A percentile compares a stretch with the other conserved stretches of the same genome.
phyloP scores from a whole-genome alignment of 1,140 invertebrate genomes.

The Macrocentrus cingulum region DNA sequence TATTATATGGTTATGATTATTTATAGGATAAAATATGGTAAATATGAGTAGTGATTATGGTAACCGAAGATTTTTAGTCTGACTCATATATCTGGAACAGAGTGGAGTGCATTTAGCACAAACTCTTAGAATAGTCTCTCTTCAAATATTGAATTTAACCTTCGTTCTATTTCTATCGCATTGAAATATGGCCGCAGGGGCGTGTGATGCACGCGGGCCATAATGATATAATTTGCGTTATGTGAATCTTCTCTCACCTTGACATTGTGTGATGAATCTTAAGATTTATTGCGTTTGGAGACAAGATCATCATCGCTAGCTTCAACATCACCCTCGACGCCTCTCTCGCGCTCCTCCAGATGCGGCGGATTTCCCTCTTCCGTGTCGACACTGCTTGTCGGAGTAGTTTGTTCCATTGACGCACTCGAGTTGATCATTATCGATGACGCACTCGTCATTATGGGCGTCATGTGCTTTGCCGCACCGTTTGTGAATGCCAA shows the following conservation, averaged over 20 bases:
- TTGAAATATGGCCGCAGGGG: too few relatives aligned
- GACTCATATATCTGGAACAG: too few relatives aligned
- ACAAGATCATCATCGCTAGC: slow-evolving; percentile 61
- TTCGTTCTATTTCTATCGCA: too few relatives aligned
- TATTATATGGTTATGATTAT: slow-evolving; percentile 20
- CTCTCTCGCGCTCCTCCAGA: slow-evolving; percentile 60
- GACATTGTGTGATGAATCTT: slow-evolving; percentile 5
- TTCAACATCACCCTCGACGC: slow-evolving; percentile 64
- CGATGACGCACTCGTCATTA: slow-evolving; percentile 38
- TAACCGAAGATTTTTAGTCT: slow-evolving; percentile 8
- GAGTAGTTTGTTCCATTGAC: slow-evolving; percentile 61
- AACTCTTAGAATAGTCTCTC: too few relatives aligned
- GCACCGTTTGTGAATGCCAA: slow-evolving; percentile 36
- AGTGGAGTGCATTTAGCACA: too few relatives aligned
- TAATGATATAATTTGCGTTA: not conserved
- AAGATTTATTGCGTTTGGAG: slow-evolving; percentile 32
- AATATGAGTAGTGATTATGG: slow-evolving; percentile 15
- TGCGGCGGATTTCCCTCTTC: slow-evolving; percentile 61
- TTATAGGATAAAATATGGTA: slow-evolving; percentile 14
- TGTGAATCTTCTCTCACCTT: slow-evolving; percentile 23
- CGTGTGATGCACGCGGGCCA: slow-evolving; percentile 11
- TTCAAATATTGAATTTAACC: too few relatives aligned
- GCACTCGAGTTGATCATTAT: slow-evolving; percentile 42
- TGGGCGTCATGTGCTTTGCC: slow-evolving; percentile 26
- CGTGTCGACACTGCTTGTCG: slow-evolving; percentile 65